Base-by-base conservation (phyloP, 2,888 invertebrate species). In the Oxystoma pomonae region DNA sequence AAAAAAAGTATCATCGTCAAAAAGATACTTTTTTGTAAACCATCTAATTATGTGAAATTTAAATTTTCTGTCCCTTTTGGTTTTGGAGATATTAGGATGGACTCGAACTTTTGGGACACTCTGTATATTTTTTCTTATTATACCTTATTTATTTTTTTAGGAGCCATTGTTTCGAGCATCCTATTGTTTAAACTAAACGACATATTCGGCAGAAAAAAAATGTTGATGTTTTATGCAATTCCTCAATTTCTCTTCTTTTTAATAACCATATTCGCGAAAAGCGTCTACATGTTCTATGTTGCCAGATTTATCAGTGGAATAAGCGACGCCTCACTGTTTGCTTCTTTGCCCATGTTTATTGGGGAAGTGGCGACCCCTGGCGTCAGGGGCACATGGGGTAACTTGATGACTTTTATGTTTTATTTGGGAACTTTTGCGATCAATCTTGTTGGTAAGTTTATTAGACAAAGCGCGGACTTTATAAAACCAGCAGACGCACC, bases 381-480 rank as follows among this genome's bases (percentile, higher is more conserved):
- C 63, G 70, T 77, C 0, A 60, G 77, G 61, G 76, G 76, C 3
- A 68, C 68, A 16, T 76, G 75, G 74, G 76, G 77, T 1, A 76
- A 74, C 60, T 59, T 67, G 16, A 63, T 74, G 60, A 69, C 72
- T 7, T 68, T 74, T 20, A 60, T 59, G 16, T 68, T 70, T 7
- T 73, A 73, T 58, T 57, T 74, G 12, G 76, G 76, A 20, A 70
- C 73, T 20, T 71, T 75, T 17, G 16, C 71, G 9, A 72, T 75
- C 19, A 77, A 84, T 78, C 81, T 84, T 74, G 81, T 86, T 68
- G 86, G 86, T 57, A 18, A 57, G 57, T n/a, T n/a, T n/a, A n/a
- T n/a, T n/a, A n/a, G n/a, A n/a, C n/a, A n/a, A n/a, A n/a, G n/a
- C n/a, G n/a, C n/a, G n/a, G n/a, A n/a, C n/a, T n/a, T n/a, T n/a